Evolutionary conservation across 2,113 vertebrate species (phyloP), one percentile per base, ranked within the genome.

Genomic region (Sinocyclocheilus anshuiensis): DNA sequence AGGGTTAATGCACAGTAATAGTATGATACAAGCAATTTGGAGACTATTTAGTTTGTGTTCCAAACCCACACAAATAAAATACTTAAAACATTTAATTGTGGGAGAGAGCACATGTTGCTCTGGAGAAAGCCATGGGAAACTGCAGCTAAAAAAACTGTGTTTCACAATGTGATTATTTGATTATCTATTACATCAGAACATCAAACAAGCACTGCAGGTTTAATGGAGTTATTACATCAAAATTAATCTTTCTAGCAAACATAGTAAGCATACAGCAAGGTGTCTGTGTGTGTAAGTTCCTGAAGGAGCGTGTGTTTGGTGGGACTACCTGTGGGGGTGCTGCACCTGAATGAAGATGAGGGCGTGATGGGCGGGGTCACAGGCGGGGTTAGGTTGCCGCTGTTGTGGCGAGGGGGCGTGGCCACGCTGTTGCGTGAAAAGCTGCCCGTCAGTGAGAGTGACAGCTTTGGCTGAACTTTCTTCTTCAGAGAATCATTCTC

Each of bases 281-380:
- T 15, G 50, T 1, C 13, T 4, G 12, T 53, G 50, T 11, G 42
- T 33, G 36, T 36, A 6, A 36, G 36, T 36, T 36, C 36, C 36
- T 36, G 36, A 36, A 36, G 36, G 36, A 36, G 36, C 5, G 5
- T 1, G 36, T 12, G 45, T 48, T 48, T 3, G 10, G 45, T 16
- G 48, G 42, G 8, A 26, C 15, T 92, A 97, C 96, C 97, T 94
- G 98, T 99, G 9, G 98, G 98, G 22, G 98, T 99, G 84, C 96
- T 99, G 92, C 98, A 99, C 83, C 97, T 98, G 93, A 99, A 99
- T 0, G 97, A 99, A 20, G 98, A 99, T 63, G 97, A 99, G 10
- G 98, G 98, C 4, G 98, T 99, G 94, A 99, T 98, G 88, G 98
- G 98, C 0, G 98, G 98, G 13, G 98, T 99, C 91, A 99, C 98